Evolutionary conservation across 2,888 invertebrate species (phyloP), one percentile per base, ranked within the genome.

Genomic region (Lypha dubia): DNA sequence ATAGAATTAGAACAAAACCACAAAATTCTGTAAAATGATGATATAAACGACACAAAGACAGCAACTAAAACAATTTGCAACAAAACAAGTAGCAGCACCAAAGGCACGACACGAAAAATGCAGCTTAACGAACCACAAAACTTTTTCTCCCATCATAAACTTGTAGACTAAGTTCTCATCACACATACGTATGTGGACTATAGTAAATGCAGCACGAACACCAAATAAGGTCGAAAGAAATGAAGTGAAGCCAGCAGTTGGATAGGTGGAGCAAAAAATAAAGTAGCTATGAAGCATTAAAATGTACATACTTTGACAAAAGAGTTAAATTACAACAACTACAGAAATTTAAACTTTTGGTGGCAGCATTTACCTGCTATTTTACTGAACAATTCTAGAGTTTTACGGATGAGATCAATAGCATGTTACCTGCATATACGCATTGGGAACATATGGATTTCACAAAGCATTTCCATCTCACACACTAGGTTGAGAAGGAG

Each of bases 51-150:
- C 38, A n/a, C 35, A 67, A 41, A 73, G 13, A 35, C 56, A 35
- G 20, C 17, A 67, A 51, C 46, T 28, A 79, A 60, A 62, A 24
- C 51, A 73, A 35, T 38, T 32, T 67, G 38, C 24, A 71, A 68
- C 67, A 73, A 67, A 17, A 67, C 65, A 71, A 73, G 67, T 76
- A 80, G 53, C 80, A 67, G 60, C 60, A 68, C n/a, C n/a, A n/a
- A n/a, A n/a, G n/a, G n/a, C n/a, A 80, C 58, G 17, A 62, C 20
- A 83, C 58, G 41, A 75, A 71, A 76, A 84, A 62, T 73, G 76
- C 80, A 84, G 73, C 76, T 80, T 73, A 84, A 77, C 84, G 80
- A 84, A 80, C 84, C 84, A 73, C 77, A 62, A 84, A 76, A 67
- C 67, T 68, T 67, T 79, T 77, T 35, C 71, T 51, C 28, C 35